phyloP scores from a whole-genome alignment of 2,888 invertebrate species.

The Leucophora obtusa region DNA sequence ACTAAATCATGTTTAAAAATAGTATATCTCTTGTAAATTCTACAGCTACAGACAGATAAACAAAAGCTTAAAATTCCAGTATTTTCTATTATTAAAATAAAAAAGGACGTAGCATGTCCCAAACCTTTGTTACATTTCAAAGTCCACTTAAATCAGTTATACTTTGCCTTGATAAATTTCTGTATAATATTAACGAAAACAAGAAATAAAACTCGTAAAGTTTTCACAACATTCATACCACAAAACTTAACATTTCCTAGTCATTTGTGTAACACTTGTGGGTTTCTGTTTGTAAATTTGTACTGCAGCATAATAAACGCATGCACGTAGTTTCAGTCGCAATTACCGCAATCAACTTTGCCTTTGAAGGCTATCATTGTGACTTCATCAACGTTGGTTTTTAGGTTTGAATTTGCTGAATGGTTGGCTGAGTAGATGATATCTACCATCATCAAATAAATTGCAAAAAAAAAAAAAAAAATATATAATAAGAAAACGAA shows the following conservation, averaged over 20 bases:
- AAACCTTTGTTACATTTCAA: too few relatives aligned
- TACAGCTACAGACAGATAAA: too few relatives aligned
- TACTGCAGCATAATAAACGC: not conserved
- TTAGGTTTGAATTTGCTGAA: slow-evolving; percentile 5
- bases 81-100: too few relatives aligned
- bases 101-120: too few relatives aligned
- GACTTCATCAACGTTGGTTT: slow-evolving; percentile 24
- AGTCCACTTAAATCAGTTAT: not conserved
- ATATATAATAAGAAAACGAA: not conserved
- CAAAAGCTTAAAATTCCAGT: too few relatives aligned
- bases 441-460: slow-evolving; percentile 5
- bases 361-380: slow-evolving; percentile 35
- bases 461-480: not conserved
- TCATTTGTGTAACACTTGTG: not conserved
- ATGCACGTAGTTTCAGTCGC: slow-evolving; percentile 1
- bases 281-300: not conserved
- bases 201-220: not conserved
- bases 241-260: not conserved
- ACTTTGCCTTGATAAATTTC: not conserved
- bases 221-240: not conserved
- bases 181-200: not conserved
- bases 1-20: too few relatives aligned
- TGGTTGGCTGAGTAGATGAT: slow-evolving; percentile 4
- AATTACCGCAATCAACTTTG: slow-evolving; percentile 34
- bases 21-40: too few relatives aligned